Percentiles rank a stretch among this genome's conserved stretches.
Conservation (phyloP, 2,797 vertebrate species). For the Heterohyrax brucei region DNA sequence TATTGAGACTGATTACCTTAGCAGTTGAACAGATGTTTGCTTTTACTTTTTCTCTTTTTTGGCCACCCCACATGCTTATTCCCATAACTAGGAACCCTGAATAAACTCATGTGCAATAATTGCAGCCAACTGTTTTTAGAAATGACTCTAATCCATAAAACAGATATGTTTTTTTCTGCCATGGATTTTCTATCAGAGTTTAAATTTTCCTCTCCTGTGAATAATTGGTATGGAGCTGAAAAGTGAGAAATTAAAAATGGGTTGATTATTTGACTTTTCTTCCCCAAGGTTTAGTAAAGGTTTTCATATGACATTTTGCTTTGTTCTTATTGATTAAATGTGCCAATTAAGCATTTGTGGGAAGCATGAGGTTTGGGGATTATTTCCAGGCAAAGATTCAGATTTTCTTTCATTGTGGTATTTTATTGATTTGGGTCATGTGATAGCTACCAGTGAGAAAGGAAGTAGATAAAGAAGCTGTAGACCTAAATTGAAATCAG, state of each 20-base stretch:
- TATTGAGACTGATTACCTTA: conserved; percentile 50
- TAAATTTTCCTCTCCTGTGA: not conserved
- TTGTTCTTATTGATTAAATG: conserved; percentile 29
- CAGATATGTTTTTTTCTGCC: conserved; percentile 50
- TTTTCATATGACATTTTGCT: not conserved
- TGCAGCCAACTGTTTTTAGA: conserved; percentile 60
- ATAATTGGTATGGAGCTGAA: conserved; percentile 47
- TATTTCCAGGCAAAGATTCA: conserved; percentile 40
- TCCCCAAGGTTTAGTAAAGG: not conserved
- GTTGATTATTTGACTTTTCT: not conserved
- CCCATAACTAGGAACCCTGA: conserved; percentile 18
- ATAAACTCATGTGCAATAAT: conserved; percentile 17
- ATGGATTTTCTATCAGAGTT: not conserved
- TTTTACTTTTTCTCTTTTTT: not conserved
- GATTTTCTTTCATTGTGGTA: not conserved
- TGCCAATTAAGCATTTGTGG: conserved; percentile 49
- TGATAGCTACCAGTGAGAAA: not conserved
- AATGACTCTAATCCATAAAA: conserved; percentile 60
- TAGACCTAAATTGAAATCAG: not conserved
- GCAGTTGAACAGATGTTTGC: not conserved
- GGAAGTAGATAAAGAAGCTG: not conserved
- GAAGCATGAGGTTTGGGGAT: conserved; percentile 9
- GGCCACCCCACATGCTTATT: not conserved
- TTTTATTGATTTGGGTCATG: not conserved
- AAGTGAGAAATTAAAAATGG: conserved; percentile 46